Conservation (phyloP, 1,140 invertebrate genomes). For the Heterodera schachtii region DNA sequence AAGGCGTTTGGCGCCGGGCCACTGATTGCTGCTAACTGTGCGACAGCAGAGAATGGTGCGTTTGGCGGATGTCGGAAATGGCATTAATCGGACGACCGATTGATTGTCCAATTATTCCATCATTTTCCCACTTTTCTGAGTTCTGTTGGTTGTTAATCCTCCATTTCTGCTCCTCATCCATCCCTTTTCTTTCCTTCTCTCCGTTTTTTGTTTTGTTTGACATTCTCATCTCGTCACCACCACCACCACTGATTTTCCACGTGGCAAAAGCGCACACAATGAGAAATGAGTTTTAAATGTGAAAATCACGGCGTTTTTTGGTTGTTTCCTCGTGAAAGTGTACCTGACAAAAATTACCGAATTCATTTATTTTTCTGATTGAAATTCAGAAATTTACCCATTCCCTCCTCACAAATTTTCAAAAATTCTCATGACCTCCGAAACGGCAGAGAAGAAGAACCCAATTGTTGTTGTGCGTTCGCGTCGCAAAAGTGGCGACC, state of each 20-base stretch:
- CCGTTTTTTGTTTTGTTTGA: background rate
- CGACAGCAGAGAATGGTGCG: background rate
- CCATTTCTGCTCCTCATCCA: background rate
- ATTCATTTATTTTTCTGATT: background rate
- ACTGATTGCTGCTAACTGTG: slow-evolving; percentile 11
- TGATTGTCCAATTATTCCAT: background rate
- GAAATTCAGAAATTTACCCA: background rate
- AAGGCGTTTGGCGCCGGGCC: slow-evolving; percentile 23
- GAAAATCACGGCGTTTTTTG: no score
- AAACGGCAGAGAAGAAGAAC: slow-evolving; percentile 32
- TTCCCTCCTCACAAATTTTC: background rate
- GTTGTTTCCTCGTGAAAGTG: background rate
- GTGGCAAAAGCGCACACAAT: background rate
- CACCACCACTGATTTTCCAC: background rate
- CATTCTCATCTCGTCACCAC: background rate
- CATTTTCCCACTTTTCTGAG: background rate
- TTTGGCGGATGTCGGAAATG: background rate
- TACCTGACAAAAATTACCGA: background rate
- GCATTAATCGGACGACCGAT: background rate
- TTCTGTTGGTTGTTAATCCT: background rate
- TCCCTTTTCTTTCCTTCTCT: background rate
- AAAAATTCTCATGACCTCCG: slow-evolving; percentile 30
- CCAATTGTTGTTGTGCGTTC: slow-evolving; percentile 8
- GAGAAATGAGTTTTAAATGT: no score
- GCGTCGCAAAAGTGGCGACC: slow-evolving; percentile 5